Evolutionary conservation across 1,140 invertebrate genomes (phyloP).

Genomic region (Dendrolimus punctatus): DNA sequence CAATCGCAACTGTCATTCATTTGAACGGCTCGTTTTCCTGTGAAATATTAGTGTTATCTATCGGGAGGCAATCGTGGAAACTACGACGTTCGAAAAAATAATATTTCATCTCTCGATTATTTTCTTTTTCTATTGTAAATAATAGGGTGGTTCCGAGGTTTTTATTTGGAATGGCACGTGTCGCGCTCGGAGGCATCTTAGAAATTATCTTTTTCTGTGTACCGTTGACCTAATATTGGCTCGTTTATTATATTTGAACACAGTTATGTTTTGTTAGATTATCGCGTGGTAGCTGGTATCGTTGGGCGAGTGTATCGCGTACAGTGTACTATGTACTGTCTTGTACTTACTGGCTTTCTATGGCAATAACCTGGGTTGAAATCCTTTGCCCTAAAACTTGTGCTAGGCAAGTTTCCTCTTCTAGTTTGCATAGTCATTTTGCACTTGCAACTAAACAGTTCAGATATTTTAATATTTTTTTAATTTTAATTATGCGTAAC

Average conservation of each 20-base stretch:
- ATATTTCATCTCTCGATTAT: conserved; percentile 66
- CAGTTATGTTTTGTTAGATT: not conserved
- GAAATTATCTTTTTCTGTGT: conserved; percentile 4
- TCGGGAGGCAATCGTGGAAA: conserved; percentile 52
- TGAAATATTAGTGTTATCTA: conserved; percentile 68
- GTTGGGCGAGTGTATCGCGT: too few relatives aligned
- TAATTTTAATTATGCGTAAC: too few relatives aligned
- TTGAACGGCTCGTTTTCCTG: conserved; percentile 42
- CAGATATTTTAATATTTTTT: too few relatives aligned
- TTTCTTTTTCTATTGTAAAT: conserved; percentile 60
- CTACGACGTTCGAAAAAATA: conserved; percentile 59
- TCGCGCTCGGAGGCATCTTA: conserved; percentile 10
- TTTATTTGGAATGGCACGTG: conserved; percentile 35
- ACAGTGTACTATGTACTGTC: too few relatives aligned
- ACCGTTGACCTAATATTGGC: not conserved
- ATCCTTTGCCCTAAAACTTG: too few relatives aligned
- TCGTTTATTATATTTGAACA: not conserved
- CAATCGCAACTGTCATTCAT: conserved; percentile 63
- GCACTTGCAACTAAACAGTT: too few relatives aligned
- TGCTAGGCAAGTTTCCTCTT: too few relatives aligned
- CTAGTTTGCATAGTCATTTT: too few relatives aligned
- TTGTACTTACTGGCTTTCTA: too few relatives aligned
- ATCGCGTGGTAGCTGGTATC: not conserved
- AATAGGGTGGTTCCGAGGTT: conserved; percentile 41
- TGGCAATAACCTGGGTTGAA: too few relatives aligned